Evolutionary conservation across 1,140 invertebrate species (phyloP), one percentile per base, ranked within the genome.

Genomic region (Latrodectus geometricus): DNA sequence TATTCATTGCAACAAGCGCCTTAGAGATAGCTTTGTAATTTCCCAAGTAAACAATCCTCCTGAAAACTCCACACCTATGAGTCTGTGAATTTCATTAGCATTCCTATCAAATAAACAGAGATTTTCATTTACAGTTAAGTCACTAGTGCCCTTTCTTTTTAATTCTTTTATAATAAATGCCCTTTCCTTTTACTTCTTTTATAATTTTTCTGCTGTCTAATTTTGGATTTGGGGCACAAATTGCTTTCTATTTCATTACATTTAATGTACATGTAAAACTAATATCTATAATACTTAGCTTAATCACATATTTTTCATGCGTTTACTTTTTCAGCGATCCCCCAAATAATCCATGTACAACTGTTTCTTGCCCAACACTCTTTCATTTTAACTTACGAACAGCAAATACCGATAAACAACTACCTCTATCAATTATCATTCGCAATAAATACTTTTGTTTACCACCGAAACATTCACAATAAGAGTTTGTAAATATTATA

Each of bases 131-230:
- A 61, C 8, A 17, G 54, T 4, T 61, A 61, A 2, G 8, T 61
- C 54, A 61, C 54, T 14, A 61, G 54, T 35, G 5, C 5, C 35
- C 35, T 35, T n/a, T n/a, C n/a, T n/a, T n/a, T n/a, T n/a, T n/a
- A n/a, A n/a, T n/a, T n/a, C n/a, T n/a, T n/a, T n/a, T n/a, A n/a
- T 3, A 17, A 61, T 61, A 61, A 61, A 61, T 61, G 3, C 54
- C 54, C 11, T 61, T 2, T 8, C 54, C 54, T 8, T 61, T 61
- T 61, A 61, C 2, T 61, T 61, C 54, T 17, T 61, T 73, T 15
- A 73, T 73, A 73, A 73, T 23, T 73, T 73, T 49, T 15, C 23
- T 73, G 49, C 17, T 73, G 15, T 73, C 70, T 14, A 73, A 48
- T 73, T 73, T 73, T 14, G 70, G 48, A 50, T 49, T 73, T 9